These are phyloP conservation scores for Sesia apiformis DNA, from an alignment of 2,888 invertebrate species.

Conservation along the genomic window DNA sequence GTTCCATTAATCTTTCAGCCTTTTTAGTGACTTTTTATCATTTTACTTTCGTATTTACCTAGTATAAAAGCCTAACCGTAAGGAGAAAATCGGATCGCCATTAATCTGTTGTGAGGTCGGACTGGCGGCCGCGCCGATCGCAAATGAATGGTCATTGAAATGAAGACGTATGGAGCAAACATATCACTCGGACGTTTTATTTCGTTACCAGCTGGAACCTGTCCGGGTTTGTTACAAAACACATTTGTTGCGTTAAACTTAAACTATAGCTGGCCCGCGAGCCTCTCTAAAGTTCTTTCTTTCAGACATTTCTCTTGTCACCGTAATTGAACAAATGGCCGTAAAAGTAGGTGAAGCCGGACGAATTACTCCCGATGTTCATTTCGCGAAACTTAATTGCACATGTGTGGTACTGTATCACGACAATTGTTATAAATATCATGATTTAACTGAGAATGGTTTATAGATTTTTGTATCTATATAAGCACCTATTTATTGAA, in stretches of 20 bases:
- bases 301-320: constrained; percentile 29
- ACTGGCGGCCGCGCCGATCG: constrained; percentile 32
- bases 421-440: no score
- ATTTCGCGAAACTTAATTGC: no score
- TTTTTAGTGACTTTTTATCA: no score
- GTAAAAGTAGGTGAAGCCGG: constrained; percentile 13
- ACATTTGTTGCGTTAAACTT: constrained; percentile 35
- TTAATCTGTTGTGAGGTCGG: constrained; percentile 38
- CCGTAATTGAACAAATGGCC: constrained; percentile 39
- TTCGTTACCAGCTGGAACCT: constrained; percentile 27
- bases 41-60: not conserved
- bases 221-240: constrained; percentile 19
- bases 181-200: constrained; percentile 52
- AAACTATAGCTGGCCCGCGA: constrained; percentile 23
- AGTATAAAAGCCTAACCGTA: not conserved
- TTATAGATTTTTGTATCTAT: no score
- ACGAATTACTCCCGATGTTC: no score
- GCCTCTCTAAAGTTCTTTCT: constrained; percentile 34
- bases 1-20: no score
- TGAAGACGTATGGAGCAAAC: constrained; percentile 55
- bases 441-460: no score
- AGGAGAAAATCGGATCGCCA: constrained; percentile 42
- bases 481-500: no score
- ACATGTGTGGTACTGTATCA: no score
- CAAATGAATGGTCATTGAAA: constrained; percentile 60